phyloP scores from a whole-genome alignment of 2,113 vertebrate genomes.

The Melanotaenia duboulayi region DNA sequence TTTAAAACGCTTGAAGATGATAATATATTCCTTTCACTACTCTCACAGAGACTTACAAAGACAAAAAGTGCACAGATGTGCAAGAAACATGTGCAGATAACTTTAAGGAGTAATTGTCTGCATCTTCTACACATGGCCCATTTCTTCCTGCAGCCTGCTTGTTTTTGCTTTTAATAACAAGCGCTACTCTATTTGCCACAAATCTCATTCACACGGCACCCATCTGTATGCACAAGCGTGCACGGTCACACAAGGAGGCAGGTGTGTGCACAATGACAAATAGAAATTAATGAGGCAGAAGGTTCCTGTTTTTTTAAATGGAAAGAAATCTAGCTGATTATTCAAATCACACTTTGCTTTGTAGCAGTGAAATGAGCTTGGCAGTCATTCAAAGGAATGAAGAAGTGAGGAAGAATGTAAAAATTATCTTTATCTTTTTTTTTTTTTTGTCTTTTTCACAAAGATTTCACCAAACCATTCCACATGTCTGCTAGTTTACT shows the following conservation, averaged over 20 bases:
- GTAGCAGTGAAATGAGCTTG: constrained; percentile 44
- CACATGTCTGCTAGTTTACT: constrained; percentile 51
- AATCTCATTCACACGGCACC: constrained; percentile 2
- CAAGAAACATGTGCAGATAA: constrained; percentile 23
- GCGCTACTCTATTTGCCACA: constrained; percentile 1
- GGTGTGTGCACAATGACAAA: constrained; percentile 64
- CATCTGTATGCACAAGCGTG: constrained; percentile 10
- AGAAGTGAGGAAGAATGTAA: constrained; percentile 31
- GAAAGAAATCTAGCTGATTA: constrained; percentile 41
- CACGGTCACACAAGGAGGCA: constrained; percentile 21
- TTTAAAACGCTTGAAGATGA: constrained; percentile 30
- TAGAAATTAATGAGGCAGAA: constrained; percentile 66
- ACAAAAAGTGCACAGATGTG: constrained; percentile 25
- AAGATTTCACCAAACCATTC: constrained; percentile 44
- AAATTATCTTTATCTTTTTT: constrained; percentile 12
- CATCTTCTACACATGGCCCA: constrained; percentile 23
- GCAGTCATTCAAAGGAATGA: constrained; percentile 40
- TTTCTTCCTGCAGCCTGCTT: constrained; percentile 42
- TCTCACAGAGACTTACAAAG: constrained; percentile 10
- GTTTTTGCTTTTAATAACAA: constrained; percentile 27
- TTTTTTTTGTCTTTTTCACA: constrained; percentile 23
- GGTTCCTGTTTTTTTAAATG: constrained; percentile 8
- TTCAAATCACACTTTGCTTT: constrained; percentile 63
- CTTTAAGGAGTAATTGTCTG: constrained; percentile 42
- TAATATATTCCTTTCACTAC: constrained; percentile 38